Percentiles rank a stretch among this genome's conserved stretches.
Evolutionary conservation across 2,113 vertebrate genomes (phyloP).

Genomic region (Emberiza fucata): DNA sequence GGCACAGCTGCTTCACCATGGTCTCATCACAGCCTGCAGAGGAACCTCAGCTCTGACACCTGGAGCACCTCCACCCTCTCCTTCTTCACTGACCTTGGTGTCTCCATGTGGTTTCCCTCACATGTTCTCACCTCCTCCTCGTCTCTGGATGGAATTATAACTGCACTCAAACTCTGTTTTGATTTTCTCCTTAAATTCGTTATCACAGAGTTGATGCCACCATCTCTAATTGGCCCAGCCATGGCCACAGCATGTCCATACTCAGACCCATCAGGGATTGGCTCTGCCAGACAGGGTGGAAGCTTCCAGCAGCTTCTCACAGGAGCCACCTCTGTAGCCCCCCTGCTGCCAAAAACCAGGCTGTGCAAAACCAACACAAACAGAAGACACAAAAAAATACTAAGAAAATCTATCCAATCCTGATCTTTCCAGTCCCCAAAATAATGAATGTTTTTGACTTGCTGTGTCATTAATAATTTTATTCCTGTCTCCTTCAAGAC

Average conservation of each 20-base stretch:
- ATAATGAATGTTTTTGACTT: neutral
- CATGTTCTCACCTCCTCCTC: neutral
- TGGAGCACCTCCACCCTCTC: neutral
- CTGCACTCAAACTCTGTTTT: neutral
- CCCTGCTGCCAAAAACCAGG: rapidly evolving
- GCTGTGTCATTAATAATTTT: neutral
- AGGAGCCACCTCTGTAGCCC: neutral
- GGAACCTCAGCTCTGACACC: rapidly evolving
- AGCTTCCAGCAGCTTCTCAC: neutral
- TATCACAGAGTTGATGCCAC: rapidly evolving
- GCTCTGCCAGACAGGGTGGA: rapidly evolving
- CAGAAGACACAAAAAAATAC: neutral
- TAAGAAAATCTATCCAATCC: neutral
- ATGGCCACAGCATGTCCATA: neutral
- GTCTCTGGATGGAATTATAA: neutral
- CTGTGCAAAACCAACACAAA: neutral
- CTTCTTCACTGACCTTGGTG: neutral
- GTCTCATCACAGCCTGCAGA: neutral
- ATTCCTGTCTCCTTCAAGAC: neutral
- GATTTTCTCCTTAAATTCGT: neutral
- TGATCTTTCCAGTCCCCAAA: neutral
- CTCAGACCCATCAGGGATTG: too few species aligned
- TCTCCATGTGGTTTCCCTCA: neutral
- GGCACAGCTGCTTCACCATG: neutral
- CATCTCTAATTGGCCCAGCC: rapidly evolving